Percentiles rank a stretch among this genome's conserved stretches.
These are phyloP conservation scores for Sisyra terminalis DNA, from an alignment of 2,888 invertebrate species.

Conservation along the genomic window DNA sequence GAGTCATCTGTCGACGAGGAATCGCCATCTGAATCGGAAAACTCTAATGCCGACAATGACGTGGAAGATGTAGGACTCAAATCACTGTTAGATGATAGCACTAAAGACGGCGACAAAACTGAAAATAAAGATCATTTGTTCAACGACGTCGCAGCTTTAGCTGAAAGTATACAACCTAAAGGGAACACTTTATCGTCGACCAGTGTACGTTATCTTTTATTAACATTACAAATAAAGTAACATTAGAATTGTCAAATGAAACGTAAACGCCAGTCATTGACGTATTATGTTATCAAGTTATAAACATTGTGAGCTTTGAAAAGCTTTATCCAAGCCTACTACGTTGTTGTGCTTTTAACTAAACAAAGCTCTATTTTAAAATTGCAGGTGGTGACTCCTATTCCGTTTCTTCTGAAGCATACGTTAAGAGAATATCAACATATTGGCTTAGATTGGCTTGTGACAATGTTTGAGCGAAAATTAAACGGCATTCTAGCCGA, in stretches of 20 bases:
- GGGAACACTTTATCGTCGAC: slow-evolving; percentile 94
- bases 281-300: no score
- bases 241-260: slow-evolving; percentile 1
- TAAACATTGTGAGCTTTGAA: slow-evolving; percentile 5
- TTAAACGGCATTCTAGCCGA: slow-evolving; percentile 93
- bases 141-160: slow-evolving; percentile 84
- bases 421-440: slow-evolving; percentile 89
- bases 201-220: slow-evolving; percentile 35
- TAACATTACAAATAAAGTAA: slow-evolving; percentile 8
- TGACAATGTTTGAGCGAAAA: slow-evolving; percentile 87
- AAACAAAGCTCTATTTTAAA: slow-evolving; percentile 8
- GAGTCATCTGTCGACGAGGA: slow-evolving; percentile 12
- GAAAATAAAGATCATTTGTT: slow-evolving; percentile 54
- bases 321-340: slow-evolving; percentile 10
- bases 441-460: slow-evolving; percentile 94
- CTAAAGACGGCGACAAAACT: slow-evolving; percentile 17
- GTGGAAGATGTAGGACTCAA: slow-evolving; percentile 36
- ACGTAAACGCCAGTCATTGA: neutral
- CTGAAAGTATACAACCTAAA: slow-evolving; percentile 93
- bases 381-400: slow-evolving; percentile 68
- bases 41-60: slow-evolving; percentile 18
- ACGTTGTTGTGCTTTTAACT: slow-evolving; percentile 7
- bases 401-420: slow-evolving; percentile 86
- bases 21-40: slow-evolving; percentile 20
- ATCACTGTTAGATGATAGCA: slow-evolving; percentile 33